A percentile compares a stretch with the other conserved stretches of the same genome.
Evolutionary conservation across 2,797 vertebrate genomes (phyloP).

Genomic region (Basileuterus tristriatus): DNA sequence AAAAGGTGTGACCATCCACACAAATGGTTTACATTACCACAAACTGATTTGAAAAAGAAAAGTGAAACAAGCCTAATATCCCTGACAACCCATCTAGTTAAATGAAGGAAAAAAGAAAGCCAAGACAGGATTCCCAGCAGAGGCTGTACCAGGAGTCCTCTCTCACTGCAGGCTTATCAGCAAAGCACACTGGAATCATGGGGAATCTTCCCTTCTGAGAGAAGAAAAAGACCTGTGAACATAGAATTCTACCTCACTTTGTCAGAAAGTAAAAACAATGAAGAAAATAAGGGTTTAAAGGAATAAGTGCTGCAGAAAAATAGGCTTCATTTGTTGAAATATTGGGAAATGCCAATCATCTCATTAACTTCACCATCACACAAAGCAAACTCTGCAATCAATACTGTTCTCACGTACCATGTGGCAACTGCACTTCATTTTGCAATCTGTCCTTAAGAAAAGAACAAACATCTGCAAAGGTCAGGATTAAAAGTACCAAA

Average conservation of each 20-base stretch:
- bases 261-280: background rate
- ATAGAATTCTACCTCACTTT: background rate
- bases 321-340: background rate
- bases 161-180: background rate
- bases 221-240: background rate
- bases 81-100: background rate
- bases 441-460: constrained; percentile 38
- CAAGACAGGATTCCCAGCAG: background rate
- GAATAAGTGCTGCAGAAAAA: background rate
- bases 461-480: constrained; percentile 25
- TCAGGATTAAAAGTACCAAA: background rate
- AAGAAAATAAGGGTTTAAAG: background rate
- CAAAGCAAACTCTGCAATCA: constrained; percentile 25
- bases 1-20: background rate
- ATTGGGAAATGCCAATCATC: constrained; percentile 1
- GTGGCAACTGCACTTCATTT: constrained; percentile 41
- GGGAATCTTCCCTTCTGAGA: background rate
- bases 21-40: background rate
- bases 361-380: background rate
- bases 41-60: background rate
- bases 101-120: background rate
- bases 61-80: background rate
- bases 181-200: background rate
- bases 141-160: background rate
- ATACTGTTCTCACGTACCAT: background rate